Evolutionary conservation across 2,888 invertebrate genomes (phyloP).

Genomic region (Julus scanicus): DNA sequence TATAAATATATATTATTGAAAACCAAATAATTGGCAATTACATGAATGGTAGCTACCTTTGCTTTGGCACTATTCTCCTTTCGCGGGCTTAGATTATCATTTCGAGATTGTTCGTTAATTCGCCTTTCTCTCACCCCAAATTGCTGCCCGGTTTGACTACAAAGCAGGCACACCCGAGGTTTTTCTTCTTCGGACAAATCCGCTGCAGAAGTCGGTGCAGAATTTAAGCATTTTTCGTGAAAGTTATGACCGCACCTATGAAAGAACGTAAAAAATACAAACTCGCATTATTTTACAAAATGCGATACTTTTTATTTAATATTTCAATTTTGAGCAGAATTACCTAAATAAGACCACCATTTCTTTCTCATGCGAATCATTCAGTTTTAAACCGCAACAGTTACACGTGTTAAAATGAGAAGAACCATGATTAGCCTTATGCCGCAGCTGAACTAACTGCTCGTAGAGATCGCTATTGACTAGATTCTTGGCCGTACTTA

Average conservation of each 20-base stretch:
- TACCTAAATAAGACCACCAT: slow-evolving; percentile 50
- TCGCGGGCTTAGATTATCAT: slow-evolving; percentile 13
- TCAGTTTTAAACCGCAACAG: slow-evolving; percentile 37
- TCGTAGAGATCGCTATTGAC: slow-evolving; percentile 53
- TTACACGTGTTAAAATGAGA: slow-evolving; percentile 47
- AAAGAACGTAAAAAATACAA: not conserved
- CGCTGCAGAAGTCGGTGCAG: not conserved
- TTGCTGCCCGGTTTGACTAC: not conserved
- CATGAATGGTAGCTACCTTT: not conserved
- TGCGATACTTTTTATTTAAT: not conserved
- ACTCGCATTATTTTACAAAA: not conserved
- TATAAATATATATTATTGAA: not conserved
- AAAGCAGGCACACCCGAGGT: not conserved
- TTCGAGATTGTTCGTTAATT: not conserved
- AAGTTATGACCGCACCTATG: slow-evolving; percentile 51
- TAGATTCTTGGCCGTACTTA: slow-evolving; percentile 54
- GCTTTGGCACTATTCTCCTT: not conserved
- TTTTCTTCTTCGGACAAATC: not conserved
- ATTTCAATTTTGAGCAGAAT: not conserved
- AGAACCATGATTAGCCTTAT: slow-evolving; percentile 52
- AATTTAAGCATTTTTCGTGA: slow-evolving; percentile 51
- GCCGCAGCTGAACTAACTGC: slow-evolving; percentile 45
- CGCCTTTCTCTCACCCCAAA: slow-evolving; percentile 16
- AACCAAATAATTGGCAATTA: not conserved
- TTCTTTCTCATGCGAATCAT: slow-evolving; percentile 48